Percentiles rank a stretch among this genome's conserved stretches.
Conservation (phyloP, 2,888 invertebrate genomes). For the Noctua fimbriata region DNA sequence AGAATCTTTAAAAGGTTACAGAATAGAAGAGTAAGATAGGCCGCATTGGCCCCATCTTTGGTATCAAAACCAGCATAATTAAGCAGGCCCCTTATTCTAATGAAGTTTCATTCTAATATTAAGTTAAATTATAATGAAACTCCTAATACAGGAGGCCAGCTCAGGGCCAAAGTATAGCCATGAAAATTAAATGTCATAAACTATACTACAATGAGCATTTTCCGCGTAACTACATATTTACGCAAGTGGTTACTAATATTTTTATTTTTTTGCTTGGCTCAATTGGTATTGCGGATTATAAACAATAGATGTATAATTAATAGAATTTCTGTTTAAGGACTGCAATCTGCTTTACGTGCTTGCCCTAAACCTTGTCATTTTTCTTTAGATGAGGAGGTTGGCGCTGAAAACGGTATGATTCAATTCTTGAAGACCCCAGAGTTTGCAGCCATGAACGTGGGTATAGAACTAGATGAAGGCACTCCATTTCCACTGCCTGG, state of each 20-base stretch:
- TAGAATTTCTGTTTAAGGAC: neutral
- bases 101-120: too few relatives aligned
- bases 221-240: neutral
- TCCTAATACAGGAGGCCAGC: neutral
- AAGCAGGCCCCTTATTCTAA: neutral
- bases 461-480: conserved; percentile 95
- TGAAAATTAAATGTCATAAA: neutral
- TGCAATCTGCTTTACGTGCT: neutral
- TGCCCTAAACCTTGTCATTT: neutral
- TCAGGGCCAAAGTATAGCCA: neutral
- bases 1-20: neutral
- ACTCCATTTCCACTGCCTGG: conserved; percentile 87
- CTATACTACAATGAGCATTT: neutral
- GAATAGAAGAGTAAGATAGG: neutral
- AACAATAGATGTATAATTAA: neutral
- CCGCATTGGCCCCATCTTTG: neutral
- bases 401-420: conserved; percentile 93
- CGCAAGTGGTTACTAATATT: neutral
- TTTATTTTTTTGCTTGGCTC: neutral
- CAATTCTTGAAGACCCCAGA: conserved; percentile 92
- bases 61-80: neutral
- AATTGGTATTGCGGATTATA: neutral
- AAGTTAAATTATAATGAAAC: neutral
- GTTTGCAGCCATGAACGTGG: conserved; percentile 93
- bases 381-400: conserved; percentile 94